Base-by-base conservation (phyloP, 2,888 invertebrate genomes). In the Marronus borbonicus region DNA sequence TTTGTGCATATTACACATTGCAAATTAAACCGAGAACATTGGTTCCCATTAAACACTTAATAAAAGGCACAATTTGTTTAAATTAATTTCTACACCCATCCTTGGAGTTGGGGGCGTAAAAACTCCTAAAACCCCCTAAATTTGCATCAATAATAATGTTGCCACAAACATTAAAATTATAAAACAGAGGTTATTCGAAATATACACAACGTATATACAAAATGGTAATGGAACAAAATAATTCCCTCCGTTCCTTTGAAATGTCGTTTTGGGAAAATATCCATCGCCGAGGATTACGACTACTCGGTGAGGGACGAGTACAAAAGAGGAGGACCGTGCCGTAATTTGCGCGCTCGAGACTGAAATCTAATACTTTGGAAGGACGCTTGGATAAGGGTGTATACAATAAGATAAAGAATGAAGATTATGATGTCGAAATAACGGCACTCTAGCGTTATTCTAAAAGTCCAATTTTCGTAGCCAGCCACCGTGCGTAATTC, bases 381-480 rank as follows among this genome's bases (percentile, higher is more conserved):
- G 62, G 14, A 28, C 5, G 14, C 7, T 20, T 4, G 24, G 62
- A 62, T 2, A 20, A 28, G 28, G 28, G 31, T 31, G 12, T 68
- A 50, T 28, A 62, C 60, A 74, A 60, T 49, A 44, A 39, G 44
- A 60, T 44, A 60, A 31, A 36, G 39, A 24, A 17, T 14, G 20
- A 52, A 72, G 60, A 74, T 74, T 52, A 60, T 55, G 44, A 24
- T 24, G 60, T 39, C 31, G 39, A 58, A 44, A 44, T 49, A 24
- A 74, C 62, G 49, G 62, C 44, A 49, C 72, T 24, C 44, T 49
- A n/a, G 14, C 49, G 72, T 74, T 60, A 74, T 74, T 62, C 60
- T 60, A 74, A 74, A 60, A 74, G 72, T 60, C 60, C 60, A 74
- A 74, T 74, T 74, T 74, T 74, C 60, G 60, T 36, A 74, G 36